Percentiles rank a stretch among this genome's conserved stretches.
These are phyloP conservation scores for Pocota personata DNA, from an alignment of 2,888 invertebrate species.

Conservation along the genomic window DNA sequence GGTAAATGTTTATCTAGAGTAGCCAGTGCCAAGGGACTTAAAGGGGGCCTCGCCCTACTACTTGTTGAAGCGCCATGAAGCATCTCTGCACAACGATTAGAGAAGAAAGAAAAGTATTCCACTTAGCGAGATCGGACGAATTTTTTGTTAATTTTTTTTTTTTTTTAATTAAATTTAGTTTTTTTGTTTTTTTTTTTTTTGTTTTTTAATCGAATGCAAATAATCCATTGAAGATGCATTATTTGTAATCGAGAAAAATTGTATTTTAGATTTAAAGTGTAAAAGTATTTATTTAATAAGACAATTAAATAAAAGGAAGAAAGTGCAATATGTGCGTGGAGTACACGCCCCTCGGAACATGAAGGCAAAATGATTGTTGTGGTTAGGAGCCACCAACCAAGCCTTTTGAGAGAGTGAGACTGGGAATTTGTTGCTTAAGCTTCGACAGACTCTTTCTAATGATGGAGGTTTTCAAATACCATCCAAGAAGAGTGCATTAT, in stretches of 20 bases:
- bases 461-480: neutral
- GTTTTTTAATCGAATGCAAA: constrained; percentile 58
- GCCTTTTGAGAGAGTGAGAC: constrained; percentile 31
- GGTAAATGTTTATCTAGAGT: constrained; percentile 82
- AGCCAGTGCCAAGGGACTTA: constrained; percentile 82
- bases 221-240: constrained; percentile 54
- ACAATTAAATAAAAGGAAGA: constrained; percentile 69
- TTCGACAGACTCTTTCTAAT: neutral
- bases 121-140: constrained; percentile 72
- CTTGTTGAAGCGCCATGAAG: constrained; percentile 74
- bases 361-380: constrained; percentile 50
- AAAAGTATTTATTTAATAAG: constrained; percentile 62
- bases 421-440: constrained; percentile 20
- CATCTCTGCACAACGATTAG: constrained; percentile 73
- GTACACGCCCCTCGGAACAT: constrained; percentile 68
- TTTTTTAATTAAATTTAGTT: constrained; percentile 30
- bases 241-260: constrained; percentile 64
- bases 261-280: constrained; percentile 44
- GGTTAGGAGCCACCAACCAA: constrained; percentile 45
- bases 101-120: constrained; percentile 73
- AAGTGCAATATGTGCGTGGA: constrained; percentile 64
- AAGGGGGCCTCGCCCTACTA: constrained; percentile 80
- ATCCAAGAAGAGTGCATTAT: neutral
- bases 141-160: constrained; percentile 22
- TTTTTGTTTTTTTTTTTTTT: constrained; percentile 25